phyloP scores from a whole-genome alignment of 2,113 vertebrate genomes.

The Bostrychus sinensis region DNA sequence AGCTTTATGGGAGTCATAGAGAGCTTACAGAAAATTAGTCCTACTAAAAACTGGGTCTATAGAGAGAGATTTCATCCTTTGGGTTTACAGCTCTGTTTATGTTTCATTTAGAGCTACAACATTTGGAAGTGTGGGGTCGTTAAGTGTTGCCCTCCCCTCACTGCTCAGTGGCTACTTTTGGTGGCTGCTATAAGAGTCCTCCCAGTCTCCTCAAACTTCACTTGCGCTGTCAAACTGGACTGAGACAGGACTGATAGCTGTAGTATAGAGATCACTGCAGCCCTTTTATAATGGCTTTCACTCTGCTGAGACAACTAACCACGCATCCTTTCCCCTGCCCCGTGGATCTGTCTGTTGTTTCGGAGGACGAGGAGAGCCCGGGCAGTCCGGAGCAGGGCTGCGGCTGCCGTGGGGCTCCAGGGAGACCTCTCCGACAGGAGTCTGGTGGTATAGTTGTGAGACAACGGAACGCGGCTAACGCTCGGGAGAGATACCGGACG shows the following conservation, averaged over 20 bases:
- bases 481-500: constrained; percentile 88
- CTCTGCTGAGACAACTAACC: constrained; percentile 85
- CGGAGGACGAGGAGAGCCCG: constrained; percentile 85
- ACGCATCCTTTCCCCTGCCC: constrained; percentile 83
- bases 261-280: no score
- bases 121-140: constrained; percentile 21
- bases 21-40: no score
- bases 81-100: background rate
- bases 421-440: constrained; percentile 65
- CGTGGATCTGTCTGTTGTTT: constrained; percentile 81
- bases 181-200: constrained; percentile 50
- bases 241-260: no score
- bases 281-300: constrained; percentile 82
- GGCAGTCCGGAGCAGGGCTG: constrained; percentile 85
- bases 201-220: constrained; percentile 5
- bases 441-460: constrained; percentile 78
- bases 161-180: constrained; percentile 14
- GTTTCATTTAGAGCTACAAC: constrained; percentile 22
- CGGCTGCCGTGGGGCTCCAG: constrained; percentile 79
- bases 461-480: constrained; percentile 88
- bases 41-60: no score
- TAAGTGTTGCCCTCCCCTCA: constrained; percentile 43
- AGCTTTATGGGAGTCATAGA: no score
- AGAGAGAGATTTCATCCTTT: background rate
- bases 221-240: constrained; percentile 4